A percentile compares a stretch with the other conserved stretches of the same genome.
Conservation (phyloP, 2,797 vertebrate genomes). For the Masticophis lateralis region DNA sequence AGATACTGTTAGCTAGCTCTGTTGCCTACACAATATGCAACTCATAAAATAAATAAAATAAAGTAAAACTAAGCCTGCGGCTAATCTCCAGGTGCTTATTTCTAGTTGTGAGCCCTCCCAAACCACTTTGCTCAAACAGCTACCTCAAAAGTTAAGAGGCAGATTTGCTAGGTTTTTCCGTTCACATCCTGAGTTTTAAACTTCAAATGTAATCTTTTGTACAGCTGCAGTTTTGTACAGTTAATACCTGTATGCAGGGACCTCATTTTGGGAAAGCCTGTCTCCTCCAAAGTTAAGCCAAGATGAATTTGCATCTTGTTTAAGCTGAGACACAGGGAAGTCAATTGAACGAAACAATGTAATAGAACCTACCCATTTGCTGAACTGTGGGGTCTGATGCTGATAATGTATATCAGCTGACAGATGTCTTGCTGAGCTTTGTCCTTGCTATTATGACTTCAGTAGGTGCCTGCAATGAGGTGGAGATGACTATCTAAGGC, state of each 20-base stretch:
- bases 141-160: slow-evolving; percentile 5
- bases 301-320: slow-evolving; percentile 56
- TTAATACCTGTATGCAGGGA: rapidly evolving
- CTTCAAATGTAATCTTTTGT: slow-evolving; percentile 21
- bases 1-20: neutral
- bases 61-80: neutral
- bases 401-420: slow-evolving; percentile 51
- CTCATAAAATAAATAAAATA: neutral
- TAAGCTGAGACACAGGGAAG: slow-evolving; percentile 41
- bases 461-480: slow-evolving; percentile 37
- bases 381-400: slow-evolving; percentile 51
- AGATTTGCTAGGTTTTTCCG: neutral
- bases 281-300: slow-evolving; percentile 51
- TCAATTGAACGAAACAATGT: slow-evolving; percentile 23
- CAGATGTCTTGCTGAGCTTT: slow-evolving; percentile 44
- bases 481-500: slow-evolving; percentile 24
- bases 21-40: neutral
- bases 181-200: neutral
- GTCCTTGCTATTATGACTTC: slow-evolving; percentile 42
- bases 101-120: neutral
- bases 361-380: slow-evolving; percentile 30
- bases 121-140: slow-evolving; percentile 12
- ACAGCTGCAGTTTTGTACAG: neutral
- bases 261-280: slow-evolving; percentile 27
- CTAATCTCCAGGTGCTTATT: slow-evolving; percentile 21